These are phyloP conservation scores for Tylochromis polylepis DNA, from an alignment of 2,113 vertebrate species.

Conservation along the genomic window DNA sequence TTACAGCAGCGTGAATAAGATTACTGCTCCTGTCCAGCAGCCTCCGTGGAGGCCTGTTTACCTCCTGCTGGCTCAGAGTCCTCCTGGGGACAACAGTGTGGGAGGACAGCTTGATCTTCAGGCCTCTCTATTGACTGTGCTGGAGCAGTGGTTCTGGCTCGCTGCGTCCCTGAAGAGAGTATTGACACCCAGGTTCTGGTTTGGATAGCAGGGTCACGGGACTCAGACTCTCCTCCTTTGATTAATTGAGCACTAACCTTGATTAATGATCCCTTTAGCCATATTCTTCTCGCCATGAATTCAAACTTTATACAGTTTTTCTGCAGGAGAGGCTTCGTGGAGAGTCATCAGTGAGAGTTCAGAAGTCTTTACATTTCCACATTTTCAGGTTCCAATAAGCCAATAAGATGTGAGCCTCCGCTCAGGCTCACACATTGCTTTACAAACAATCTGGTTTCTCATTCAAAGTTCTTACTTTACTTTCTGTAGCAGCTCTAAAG, in stretches of 20 bases:
- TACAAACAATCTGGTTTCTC: not conserved
- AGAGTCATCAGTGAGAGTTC: not conserved
- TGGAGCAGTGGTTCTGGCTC: conserved; percentile 62
- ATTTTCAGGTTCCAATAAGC: not conserved
- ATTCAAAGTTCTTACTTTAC: not conserved
- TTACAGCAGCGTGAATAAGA: not conserved
- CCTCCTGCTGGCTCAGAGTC: not conserved
- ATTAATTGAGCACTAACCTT: conserved; percentile 68
- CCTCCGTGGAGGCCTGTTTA: not conserved
- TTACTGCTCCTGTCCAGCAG: not conserved
- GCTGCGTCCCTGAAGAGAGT: conserved; percentile 64
- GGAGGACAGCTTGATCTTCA: conserved; percentile 64
- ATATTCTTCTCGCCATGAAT: conserved; percentile 21
- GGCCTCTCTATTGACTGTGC: conserved; percentile 66
- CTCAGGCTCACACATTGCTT: not conserved
- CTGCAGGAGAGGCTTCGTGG: not conserved
- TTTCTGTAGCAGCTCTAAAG: not conserved
- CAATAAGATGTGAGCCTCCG: not conserved
- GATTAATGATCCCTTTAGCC: conserved; percentile 68
- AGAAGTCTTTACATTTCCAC: not conserved
- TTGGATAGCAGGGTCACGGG: conserved; percentile 58
- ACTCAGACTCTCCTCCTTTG: conserved; percentile 59
- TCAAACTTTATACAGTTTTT: conserved; percentile 36
- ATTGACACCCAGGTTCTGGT: conserved; percentile 69
- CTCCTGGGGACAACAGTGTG: conserved; percentile 30